Percentiles rank a stretch among this genome's conserved stretches.
Evolutionary conservation across 2,797 vertebrate species (phyloP).

Genomic region (Tapera naevia): DNA sequence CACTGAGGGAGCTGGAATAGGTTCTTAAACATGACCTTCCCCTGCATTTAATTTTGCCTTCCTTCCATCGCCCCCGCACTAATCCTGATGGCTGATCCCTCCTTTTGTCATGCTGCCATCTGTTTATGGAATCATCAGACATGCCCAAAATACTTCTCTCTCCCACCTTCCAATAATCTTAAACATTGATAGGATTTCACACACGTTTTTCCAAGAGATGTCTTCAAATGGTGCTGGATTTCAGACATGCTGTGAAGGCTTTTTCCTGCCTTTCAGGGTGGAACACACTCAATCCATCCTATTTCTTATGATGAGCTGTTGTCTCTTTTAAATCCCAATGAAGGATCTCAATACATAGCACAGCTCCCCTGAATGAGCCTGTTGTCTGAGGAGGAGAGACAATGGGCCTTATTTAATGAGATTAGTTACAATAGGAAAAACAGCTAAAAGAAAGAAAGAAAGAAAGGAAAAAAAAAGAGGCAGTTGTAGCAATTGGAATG

Average conservation of each 20-base stretch:
- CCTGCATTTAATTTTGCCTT: neutral
- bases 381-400: constrained; percentile 69
- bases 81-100: neutral
- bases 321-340: constrained; percentile 62
- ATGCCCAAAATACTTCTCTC: neutral
- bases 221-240: neutral
- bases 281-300: constrained; percentile 52
- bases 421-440: constrained; percentile 76
- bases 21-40: neutral
- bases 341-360: constrained; percentile 19
- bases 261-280: constrained; percentile 37
- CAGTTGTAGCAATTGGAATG: constrained; percentile 63
- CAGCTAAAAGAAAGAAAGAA: constrained; percentile 45
- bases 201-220: constrained; percentile 38
- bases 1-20: neutral
- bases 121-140: constrained; percentile 24
- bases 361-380: constrained; percentile 65
- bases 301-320: constrained; percentile 15
- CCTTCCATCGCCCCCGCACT: neutral
- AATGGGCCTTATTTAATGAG: constrained; percentile 74
- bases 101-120: constrained; percentile 20
- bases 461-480: neutral
- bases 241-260: constrained; percentile 1
- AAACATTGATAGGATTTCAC: constrained; percentile 27
- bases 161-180: constrained; percentile 5